phyloP scores from a whole-genome alignment of 2,888 invertebrate species.

The Busseola fusca region DNA sequence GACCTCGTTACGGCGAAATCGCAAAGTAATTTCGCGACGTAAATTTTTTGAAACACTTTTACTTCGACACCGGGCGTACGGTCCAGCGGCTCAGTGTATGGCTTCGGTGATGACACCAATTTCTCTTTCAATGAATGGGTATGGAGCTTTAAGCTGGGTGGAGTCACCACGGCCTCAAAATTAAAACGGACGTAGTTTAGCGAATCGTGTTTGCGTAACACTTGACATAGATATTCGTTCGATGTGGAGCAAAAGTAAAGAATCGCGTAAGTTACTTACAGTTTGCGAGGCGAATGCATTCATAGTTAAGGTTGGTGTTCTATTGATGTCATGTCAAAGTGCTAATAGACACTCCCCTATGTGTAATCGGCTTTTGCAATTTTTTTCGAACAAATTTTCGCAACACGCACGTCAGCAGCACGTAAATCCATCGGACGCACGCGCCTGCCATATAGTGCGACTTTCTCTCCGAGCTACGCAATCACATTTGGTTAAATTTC shows the following conservation, averaged over 20 bases:
- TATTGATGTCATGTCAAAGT: constrained; percentile 52
- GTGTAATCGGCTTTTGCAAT: constrained; percentile 62
- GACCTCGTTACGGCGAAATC: constrained; percentile 87
- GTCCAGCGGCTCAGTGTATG: constrained; percentile 74
- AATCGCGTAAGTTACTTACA: constrained; percentile 34
- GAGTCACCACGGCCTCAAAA: constrained; percentile 63
- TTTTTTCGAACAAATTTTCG: constrained; percentile 73
- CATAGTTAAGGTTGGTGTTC: constrained; percentile 49
- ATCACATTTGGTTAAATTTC: constrained; percentile 78
- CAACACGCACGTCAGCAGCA: constrained; percentile 75
- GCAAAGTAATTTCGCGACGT: constrained; percentile 88
- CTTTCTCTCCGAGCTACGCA: constrained; percentile 79
- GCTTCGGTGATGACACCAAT: constrained; percentile 86
- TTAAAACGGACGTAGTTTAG: constrained; percentile 60
- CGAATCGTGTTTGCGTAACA: constrained; percentile 62
- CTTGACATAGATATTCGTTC: constrained; percentile 53
- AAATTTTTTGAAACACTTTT: constrained; percentile 88
- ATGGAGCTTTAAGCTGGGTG: constrained; percentile 68
- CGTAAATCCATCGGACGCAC: constrained; percentile 73
- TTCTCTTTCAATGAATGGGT: constrained; percentile 85
- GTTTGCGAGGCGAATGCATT: constrained; percentile 48
- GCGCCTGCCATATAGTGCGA: constrained; percentile 71
- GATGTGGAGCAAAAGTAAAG: constrained; percentile 41
- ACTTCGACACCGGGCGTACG: constrained; percentile 82
- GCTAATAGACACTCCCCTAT: constrained; percentile 66